Conservation (phyloP, 1,140 invertebrate genomes). For the Hylaeus volcanicus region DNA sequence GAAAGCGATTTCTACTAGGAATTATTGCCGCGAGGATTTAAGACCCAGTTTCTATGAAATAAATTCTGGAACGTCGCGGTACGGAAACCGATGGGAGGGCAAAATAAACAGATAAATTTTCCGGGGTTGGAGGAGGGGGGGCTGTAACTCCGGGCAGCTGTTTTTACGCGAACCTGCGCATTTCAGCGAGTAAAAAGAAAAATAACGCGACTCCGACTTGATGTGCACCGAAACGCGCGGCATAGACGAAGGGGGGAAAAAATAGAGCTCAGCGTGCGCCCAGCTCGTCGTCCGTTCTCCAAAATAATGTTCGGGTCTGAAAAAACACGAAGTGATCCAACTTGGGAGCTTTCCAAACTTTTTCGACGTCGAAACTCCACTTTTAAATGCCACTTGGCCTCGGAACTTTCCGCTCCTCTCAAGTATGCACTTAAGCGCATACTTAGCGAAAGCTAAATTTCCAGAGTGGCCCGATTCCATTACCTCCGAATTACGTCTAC, state of each 20-base stretch:
- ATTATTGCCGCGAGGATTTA: background rate
- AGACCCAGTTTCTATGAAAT: constrained; percentile 11
- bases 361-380: background rate
- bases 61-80: background rate
- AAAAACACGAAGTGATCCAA: constrained; percentile 4
- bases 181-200: background rate
- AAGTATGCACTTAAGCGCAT: background rate
- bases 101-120: constrained; percentile 3
- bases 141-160: background rate
- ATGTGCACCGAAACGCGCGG: too few relatives aligned
- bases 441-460: background rate
- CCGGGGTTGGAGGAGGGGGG: background rate
- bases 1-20: background rate
- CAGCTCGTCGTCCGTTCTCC: too few relatives aligned
- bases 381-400: constrained; percentile 7
- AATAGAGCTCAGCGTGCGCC: background rate
- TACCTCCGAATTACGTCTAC: background rate
- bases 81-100: background rate
- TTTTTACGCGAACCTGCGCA: background rate
- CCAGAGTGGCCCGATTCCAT: background rate
- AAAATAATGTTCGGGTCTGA: constrained; percentile 5
- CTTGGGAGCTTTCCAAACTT: constrained; percentile 16
- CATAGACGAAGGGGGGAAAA: background rate
- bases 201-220: background rate
- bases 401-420: background rate